Base-by-base conservation (phyloP, 2,888 invertebrate genomes). In the Ichneumon xanthorius region DNA sequence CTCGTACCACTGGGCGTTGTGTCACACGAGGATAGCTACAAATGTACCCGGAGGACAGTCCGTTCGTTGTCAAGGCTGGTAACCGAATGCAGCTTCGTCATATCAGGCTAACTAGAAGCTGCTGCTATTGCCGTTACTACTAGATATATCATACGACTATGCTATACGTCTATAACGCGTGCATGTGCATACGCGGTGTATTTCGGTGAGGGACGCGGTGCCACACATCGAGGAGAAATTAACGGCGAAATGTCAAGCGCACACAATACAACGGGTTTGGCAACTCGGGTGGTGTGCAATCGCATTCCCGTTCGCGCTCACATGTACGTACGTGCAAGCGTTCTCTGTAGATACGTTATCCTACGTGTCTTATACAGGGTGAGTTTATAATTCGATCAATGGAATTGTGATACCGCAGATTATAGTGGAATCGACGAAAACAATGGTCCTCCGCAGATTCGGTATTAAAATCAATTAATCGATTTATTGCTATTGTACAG, bases 191-290 rank as follows among this genome's bases (percentile, higher is more conserved):
- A 14, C 61, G 30, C 14, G 4, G 6, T 73, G 19, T 50, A 7
- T 68, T 33, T 70, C 22, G 45, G 50, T 58, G 67, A 61, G 67
- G 40, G 26, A 14, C 22, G 19, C 14, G 16, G 55, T 45, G 77
- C 77, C 71, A 63, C 70, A 71, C 77, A 82, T 82, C 63, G 71
- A 55, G 58, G 68, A 78, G 68, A 82, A 77, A 82, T 76, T 82
- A 82, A 77, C 71, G 77, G 76, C 70, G 48, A 76, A 75, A 82
- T 70, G 82, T 82, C 82, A 77, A 63, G 63, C 75, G 77, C 82
- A 77, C 58, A 70, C 40, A 70, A 70, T 70, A 45, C 65, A 61
- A 26, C 48, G 48, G 40, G 68, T 58, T 58, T 45, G 30, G 70
- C 58, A 45, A 48, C 61, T 75, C 22, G 61, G 73, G 45, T 48